phyloP scores from a whole-genome alignment of 1,140 invertebrate species.

The Pogonomyrmex californicus region DNA sequence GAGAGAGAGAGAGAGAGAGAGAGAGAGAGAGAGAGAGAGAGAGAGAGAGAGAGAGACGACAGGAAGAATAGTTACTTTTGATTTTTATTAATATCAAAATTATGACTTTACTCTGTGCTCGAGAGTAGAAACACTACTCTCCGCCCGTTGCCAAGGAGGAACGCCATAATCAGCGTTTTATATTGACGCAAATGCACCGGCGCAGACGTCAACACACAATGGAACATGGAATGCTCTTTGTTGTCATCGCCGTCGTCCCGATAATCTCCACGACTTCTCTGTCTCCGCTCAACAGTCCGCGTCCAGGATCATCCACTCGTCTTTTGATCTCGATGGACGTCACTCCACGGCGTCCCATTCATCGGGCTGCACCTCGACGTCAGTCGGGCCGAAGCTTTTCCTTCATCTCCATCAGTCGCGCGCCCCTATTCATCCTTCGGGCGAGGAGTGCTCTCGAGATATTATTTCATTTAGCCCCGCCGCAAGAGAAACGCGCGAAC shows the following conservation, averaged over 20 bases:
- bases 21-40: no score
- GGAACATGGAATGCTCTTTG: constrained; percentile 59
- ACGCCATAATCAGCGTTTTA: constrained; percentile 55
- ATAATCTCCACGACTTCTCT: constrained; percentile 66
- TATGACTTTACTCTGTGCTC: constrained; percentile 7
- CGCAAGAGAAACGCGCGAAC: neutral
- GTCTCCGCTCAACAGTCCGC: constrained; percentile 62
- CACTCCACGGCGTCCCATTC: constrained; percentile 57
- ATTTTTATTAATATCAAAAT: constrained; percentile 11
- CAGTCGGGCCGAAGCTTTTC: constrained; percentile 68
- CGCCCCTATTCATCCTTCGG: constrained; percentile 41
- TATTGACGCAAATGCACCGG: constrained; percentile 60
- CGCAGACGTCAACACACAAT: constrained; percentile 57
- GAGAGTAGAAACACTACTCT: neutral
- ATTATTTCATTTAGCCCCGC: constrained; percentile 57
- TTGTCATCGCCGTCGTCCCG: constrained; percentile 55
- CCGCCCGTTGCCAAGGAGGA: neutral
- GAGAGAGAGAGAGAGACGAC: neutral
- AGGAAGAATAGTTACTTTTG: neutral
- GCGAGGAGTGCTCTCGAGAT: constrained; percentile 31
- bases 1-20: no score
- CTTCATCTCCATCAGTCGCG: constrained; percentile 69
- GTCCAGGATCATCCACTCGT: constrained; percentile 65
- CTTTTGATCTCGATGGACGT: constrained; percentile 67
- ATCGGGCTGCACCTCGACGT: constrained; percentile 57